These are phyloP conservation scores for Urocolius indicus DNA, from an alignment of 2,113 vertebrate species.

Conservation along the genomic window DNA sequence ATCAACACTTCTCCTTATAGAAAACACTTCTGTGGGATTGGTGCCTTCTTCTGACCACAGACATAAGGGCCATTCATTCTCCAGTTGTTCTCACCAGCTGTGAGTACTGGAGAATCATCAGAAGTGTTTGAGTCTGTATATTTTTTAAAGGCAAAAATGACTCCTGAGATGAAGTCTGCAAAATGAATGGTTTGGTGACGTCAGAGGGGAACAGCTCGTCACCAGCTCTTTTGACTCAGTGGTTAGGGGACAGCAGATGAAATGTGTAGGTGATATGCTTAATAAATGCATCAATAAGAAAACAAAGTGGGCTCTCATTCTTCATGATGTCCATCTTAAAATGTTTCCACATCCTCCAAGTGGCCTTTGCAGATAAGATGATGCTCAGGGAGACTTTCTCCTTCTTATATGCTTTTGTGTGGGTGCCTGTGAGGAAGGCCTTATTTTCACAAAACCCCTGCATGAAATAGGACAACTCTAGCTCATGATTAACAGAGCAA, in stretches of 20 bases:
- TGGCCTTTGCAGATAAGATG: neutral
- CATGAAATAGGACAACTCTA: neutral
- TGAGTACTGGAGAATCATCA: neutral
- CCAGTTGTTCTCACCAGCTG: neutral
- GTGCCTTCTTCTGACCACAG: neutral
- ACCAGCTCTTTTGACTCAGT: neutral
- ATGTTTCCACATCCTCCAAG: accelerated
- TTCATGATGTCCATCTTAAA: neutral
- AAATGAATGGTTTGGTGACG: neutral
- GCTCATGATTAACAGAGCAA: accelerated
- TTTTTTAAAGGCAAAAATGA: neutral
- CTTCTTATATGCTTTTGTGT: neutral
- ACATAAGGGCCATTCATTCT: neutral
- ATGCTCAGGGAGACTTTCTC: neutral
- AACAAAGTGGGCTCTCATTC: neutral
- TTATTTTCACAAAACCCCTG: neutral
- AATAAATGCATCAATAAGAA: neutral
- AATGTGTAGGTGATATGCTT: neutral
- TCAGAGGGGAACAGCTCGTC: neutral
- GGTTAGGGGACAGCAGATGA: neutral
- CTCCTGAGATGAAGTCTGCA: neutral
- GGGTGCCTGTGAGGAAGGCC: neutral
- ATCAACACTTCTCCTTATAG: neutral
- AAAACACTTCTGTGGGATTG: neutral
- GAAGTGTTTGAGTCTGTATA: neutral